Evolutionary conservation across 2,113 vertebrate species (phyloP).

Genomic region (Etheostoma cragini): DNA sequence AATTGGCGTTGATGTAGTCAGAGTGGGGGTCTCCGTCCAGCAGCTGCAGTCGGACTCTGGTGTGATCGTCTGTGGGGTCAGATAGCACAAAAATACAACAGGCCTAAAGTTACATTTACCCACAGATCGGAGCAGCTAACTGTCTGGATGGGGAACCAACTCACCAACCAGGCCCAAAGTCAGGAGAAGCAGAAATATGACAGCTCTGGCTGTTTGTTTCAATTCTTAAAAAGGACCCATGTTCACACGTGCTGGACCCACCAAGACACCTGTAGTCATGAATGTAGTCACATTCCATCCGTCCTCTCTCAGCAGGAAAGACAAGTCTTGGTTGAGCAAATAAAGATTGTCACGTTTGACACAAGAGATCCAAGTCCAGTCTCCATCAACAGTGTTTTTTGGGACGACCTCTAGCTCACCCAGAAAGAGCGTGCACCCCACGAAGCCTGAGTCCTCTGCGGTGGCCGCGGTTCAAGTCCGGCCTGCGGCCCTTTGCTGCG

Average conservation of each 20-base stretch:
- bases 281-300: neutral
- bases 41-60: slow-evolving; percentile 93
- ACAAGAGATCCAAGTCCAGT: neutral
- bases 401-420: too few relatives aligned
- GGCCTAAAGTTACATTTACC: slow-evolving; percentile 87
- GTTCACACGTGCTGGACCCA: too few relatives aligned
- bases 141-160: slow-evolving; percentile 30
- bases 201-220: neutral
- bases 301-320: neutral
- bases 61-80: slow-evolving; percentile 95
- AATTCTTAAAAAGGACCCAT: neutral
- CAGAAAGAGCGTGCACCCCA: too few relatives aligned
- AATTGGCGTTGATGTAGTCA: slow-evolving; percentile 99
- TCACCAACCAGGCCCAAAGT: slow-evolving; percentile 9
- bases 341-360: neutral
- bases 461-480: too few relatives aligned
- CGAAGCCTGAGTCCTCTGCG: too few relatives aligned
- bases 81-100: slow-evolving; percentile 82
- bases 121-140: slow-evolving; percentile 70
- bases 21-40: slow-evolving; percentile 97
- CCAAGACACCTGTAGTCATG: too few relatives aligned
- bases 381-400: neutral
- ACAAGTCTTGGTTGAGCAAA: neutral
- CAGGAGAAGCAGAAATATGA: neutral
- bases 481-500: too few relatives aligned